phyloP scores from a whole-genome alignment of 2,113 vertebrate species.

The Lanius collurio region DNA sequence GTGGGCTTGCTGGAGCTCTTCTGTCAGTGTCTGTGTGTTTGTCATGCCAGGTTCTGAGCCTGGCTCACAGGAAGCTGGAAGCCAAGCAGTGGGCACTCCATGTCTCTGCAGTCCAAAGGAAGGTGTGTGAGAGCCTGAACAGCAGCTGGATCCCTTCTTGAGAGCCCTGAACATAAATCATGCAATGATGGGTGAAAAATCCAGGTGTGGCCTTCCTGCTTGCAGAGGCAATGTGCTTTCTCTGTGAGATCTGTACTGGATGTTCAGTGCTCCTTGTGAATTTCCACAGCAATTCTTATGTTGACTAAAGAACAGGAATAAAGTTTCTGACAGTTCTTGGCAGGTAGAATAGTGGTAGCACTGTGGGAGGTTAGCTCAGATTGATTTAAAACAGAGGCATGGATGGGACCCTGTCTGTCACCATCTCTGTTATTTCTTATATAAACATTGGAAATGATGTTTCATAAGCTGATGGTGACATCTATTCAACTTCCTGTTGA shows the following conservation, averaged over 20 bases:
- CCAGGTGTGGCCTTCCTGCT: not conserved
- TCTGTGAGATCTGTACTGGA: not conserved
- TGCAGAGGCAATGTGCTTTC: not conserved
- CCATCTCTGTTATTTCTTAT: not conserved
- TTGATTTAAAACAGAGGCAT: not conserved
- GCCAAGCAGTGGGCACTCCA: accelerated
- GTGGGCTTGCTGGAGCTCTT: not conserved
- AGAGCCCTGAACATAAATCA: not conserved
- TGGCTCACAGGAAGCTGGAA: not conserved
- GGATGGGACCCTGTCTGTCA: not conserved
- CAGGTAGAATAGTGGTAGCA: not conserved
- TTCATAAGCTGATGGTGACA: not conserved
- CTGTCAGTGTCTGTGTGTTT: not conserved
- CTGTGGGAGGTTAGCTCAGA: not conserved
- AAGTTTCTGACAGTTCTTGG: slow-evolving; percentile 4
- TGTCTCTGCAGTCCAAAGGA: not conserved
- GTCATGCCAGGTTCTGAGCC: not conserved
- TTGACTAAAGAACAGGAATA: not conserved
- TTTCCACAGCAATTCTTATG: not conserved
- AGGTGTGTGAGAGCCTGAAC: not conserved
- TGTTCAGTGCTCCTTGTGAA: not conserved
- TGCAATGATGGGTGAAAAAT: not conserved
- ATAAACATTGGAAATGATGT: not conserved
- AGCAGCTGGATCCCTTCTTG: not conserved
- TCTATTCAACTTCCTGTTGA: not conserved